Base-by-base conservation (phyloP, 2,888 invertebrate genomes). In the Xanthorhoe spadicearia region DNA sequence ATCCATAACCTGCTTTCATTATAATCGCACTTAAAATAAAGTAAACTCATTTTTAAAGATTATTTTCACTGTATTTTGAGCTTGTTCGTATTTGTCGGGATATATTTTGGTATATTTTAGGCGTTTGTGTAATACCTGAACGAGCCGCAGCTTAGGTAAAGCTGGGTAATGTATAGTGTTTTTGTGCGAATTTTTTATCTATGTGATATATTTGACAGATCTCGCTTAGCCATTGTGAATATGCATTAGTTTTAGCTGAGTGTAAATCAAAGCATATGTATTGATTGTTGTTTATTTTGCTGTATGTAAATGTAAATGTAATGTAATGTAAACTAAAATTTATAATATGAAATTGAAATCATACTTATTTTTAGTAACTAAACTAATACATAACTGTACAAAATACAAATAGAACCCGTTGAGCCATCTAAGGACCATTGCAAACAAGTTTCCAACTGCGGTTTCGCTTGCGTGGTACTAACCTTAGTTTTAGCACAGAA, bases 11-110 rank as follows among this genome's bases (percentile, higher is more conserved):
- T 9, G 66, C 13, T 55, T 59, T n/a, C 7, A 10, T 18, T 28
- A n/a, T 28, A 51, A 62, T 46, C 51, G 19, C 7, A 18, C 17
- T 32, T 50, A 13, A 53, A 61, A 63, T 57, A 61, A 63, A 52
- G 56, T 50, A 50, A 48, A 53, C 60, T 67, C 63, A 56, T 67
- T 61, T 64, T 63, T 63, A 53, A 67, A 64, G 60, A 64, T 67
- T 64, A 67, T 64, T 67, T 62, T 18, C 52, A 51, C 46, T 60
- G 59, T 59, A 55, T 59, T 63, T 56, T n/a, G 38, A 57, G 49
- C 63, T 59, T 59, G 59, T 56, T 48, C 64, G 50, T 64, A 54
- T 68, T 68, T 61, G 64, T 68, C 64, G 18, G 19, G 52, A 15
- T 18, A 50, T 28, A 57, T 61, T 66, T 59, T 66, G 7, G 55